phyloP scores from a whole-genome alignment of 2,888 invertebrate species.

The Trissonchulus latispiculum region DNA sequence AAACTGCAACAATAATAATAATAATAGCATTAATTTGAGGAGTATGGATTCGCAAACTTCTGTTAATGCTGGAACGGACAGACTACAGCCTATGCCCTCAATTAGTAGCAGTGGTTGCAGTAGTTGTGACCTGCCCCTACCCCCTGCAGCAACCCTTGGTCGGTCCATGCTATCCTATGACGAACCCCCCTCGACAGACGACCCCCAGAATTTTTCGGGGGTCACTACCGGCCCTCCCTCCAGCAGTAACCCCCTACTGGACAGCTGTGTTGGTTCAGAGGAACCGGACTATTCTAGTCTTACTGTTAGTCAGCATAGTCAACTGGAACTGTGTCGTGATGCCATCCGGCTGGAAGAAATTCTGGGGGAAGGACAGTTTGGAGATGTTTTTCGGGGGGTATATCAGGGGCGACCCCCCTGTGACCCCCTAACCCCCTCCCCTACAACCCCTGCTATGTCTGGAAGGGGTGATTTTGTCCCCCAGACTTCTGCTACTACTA shows the following conservation, averaged over 20 bases:
- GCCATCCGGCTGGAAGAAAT: conserved; percentile 79
- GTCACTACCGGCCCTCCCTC: no score
- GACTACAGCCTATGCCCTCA: no score
- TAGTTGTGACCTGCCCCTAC: no score
- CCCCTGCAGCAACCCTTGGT: no score
- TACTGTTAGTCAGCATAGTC: background rate
- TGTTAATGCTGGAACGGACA: no score
- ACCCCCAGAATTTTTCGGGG: no score
- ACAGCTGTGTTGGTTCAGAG: no score
- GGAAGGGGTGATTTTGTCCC: background rate
- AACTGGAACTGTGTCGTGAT: conserved; percentile 63
- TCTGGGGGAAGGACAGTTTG: conserved; percentile 96
- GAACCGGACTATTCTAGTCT: background rate
- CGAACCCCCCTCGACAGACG: no score
- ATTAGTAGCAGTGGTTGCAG: no score
- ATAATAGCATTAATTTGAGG: background rate
- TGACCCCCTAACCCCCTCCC: background rate
- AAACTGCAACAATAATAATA: background rate
- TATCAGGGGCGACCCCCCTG: background rate
- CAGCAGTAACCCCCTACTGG: background rate
- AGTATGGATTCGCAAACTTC: background rate
- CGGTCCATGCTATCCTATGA: no score
- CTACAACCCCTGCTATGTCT: no score
- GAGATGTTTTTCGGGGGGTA: conserved; percentile 84
- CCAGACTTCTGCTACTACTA: background rate